Evolutionary conservation across 1,140 invertebrate genomes (phyloP), one percentile per base, ranked within the genome.

Genomic region (Cherax destructor): DNA sequence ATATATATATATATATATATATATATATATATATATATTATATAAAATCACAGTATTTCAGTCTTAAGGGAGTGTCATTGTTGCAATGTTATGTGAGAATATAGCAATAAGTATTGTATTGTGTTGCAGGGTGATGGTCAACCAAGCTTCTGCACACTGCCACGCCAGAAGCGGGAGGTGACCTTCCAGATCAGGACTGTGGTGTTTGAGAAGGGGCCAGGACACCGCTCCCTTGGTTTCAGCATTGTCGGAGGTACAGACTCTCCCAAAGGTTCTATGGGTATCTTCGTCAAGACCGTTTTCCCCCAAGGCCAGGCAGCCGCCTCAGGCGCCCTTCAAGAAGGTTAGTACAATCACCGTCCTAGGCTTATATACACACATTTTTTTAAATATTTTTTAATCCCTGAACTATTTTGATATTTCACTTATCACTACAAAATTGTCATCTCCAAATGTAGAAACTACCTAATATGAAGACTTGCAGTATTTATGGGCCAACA

Each of bases 191-290:
- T 96, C 89, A 93, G 95, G 87, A 97, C 96, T 0, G 96, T 98
- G 0, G 96, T 97, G 77, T 97, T 98, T 94, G 96, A 96, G 94
- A 98, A 98, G 95, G 97, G 97, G 30, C 96, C 96, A 13, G 97
- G 97, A 5, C 96, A 97, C 84, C 98, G 98, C 94, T 97, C 97
- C 86, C 95, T 99, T 47, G 98, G 98, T 1, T 98, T 99, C 94
- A 98, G 97, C 94, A 98, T 98, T 93, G 98, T 98, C 47, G 98
- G 98, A 50, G 98, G 98, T 72, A 96, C 96, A 11, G 98, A 98
- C 94, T 98, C 97, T 59, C 97, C 98, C 2, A 97, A 97, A 94
- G 98, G 98, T 4, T 96, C 96, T 93, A 97, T 98, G 96, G 98
- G 98, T 21, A 98, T 98, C 93, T 98, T 97, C 94, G 97, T 99